Conservation (phyloP, 2,888 invertebrate genomes). For the Beris chalybata region DNA sequence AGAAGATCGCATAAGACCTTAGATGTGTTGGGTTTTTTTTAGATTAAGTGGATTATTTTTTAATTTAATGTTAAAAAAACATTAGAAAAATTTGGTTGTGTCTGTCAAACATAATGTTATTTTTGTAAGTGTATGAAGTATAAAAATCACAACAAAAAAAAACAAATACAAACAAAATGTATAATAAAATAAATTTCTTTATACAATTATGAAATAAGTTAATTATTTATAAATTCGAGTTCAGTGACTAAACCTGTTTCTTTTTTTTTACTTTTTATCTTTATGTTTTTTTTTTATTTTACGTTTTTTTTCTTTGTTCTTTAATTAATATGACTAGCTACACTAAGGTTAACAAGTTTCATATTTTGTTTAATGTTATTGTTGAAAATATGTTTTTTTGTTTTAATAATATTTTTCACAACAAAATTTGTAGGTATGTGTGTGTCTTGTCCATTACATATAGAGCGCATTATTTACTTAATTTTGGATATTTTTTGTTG, state of each 20-base stretch:
- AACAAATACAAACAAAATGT: not conserved
- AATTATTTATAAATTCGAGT: slow-evolving; percentile 36
- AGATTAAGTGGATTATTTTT: too few relatives aligned
- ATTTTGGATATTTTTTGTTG: too few relatives aligned
- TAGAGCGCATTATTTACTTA: not conserved
- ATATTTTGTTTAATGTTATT: slow-evolving; percentile 6
- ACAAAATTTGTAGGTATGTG: not conserved
- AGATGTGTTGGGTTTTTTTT: too few relatives aligned
- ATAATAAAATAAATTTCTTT: not conserved
- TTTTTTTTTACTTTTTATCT: slow-evolving; percentile 14
- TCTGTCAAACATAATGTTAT: too few relatives aligned
- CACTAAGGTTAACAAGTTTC: slow-evolving; percentile 30
- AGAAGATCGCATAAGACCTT: too few relatives aligned
- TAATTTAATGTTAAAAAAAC: too few relatives aligned
- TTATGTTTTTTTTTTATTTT: slow-evolving; percentile 7
- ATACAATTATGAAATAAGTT: slow-evolving; percentile 5
- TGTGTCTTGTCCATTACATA: slow-evolving; percentile 10
- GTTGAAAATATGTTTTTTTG: slow-evolving; percentile 14
- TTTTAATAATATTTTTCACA: not conserved
- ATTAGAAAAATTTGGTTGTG: too few relatives aligned
- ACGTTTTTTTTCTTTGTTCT: slow-evolving; percentile 1
- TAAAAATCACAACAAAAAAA: slow-evolving; percentile 3
- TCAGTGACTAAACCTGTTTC: slow-evolving; percentile 27
- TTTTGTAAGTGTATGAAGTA: not conserved
- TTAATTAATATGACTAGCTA: slow-evolving; percentile 37